Evolutionary conservation across 2,113 vertebrate species (phyloP), one percentile per base, ranked within the genome.

Genomic region (Sclerurus mexicanus): DNA sequence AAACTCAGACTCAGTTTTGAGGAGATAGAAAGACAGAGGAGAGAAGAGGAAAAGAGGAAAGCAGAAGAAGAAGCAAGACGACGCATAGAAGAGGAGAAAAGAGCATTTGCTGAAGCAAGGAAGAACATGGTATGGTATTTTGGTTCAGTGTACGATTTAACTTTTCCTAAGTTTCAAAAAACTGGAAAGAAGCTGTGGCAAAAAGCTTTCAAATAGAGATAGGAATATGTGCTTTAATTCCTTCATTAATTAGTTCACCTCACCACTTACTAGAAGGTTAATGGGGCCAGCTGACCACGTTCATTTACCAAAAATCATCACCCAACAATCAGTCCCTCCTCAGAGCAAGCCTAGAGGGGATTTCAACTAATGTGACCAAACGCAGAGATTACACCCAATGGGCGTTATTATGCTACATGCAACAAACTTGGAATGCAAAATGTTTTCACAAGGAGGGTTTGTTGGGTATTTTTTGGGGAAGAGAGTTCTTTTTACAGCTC

Each of bases 1-100:
- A 99, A 99, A 97, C 98, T 99, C 62, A 98, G 98, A 90, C 97
- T 99, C 96, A 99, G 99, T 97, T 99, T 99, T 95, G 99, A 99
- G 95, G 99, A 99, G 96, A 92, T 99, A 60, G 99, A 99, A 97
- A 99, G 98, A 94, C 99, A 99, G 89, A 98, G 99, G 68, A 98
- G 98, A 73, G 98, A 99, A 96, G 98, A 98, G 16, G 98, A 98
- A 78, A 99, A 98, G 80, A 98, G 98, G 80, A 99, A 97, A 96
- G 98, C 98, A 62, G 99, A 99, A 93, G 99, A 98, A 62, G 99
- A 99, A 79, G 98, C 99, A 60, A 98, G 98, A 84, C 98, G 96
- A 95, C 98, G 99, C 74, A 99, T 99, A 91, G 98, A 99, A 90
- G 99, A 99, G 79, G 99, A 99, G 96, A 99, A 98, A 94, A 98